Base-by-base conservation (phyloP, 2,888 invertebrate species). In the Pterostichus niger region DNA sequence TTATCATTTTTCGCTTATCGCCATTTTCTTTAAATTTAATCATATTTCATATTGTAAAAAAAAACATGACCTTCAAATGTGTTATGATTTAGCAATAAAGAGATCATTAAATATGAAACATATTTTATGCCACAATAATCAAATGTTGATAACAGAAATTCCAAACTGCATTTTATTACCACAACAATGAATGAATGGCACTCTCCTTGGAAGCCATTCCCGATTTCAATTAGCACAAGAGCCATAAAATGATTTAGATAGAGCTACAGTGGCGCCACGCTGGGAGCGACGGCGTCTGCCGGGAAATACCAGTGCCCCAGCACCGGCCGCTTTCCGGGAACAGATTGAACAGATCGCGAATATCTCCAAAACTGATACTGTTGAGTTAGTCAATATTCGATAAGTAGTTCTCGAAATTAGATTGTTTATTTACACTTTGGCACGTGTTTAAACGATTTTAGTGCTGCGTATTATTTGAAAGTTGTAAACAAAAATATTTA, bases 221-320 rank as follows among this genome's bases (percentile, higher is more conserved):
- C 49, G 49, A 0, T 49, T 56, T 56, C 56, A 56, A 56, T 56
- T 56, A 56, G 56, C 56, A 56, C 56, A 6, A 13, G 56, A 56
- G 9, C 17, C 56, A 56, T 56, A 56, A 56, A 56, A 56, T 56
- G 31, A 56, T 56, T 56, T 56, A 56, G 56, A 56, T 56, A 56
- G 13, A 17, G 56, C 17, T 11, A 17, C 15, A 56, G 56, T 56
- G 56, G 56, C 56, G 56, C 56, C 56, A 56, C 15, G 9, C 56
- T 49, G 49, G 49, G 24, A 56, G 24, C 56, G 56, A 17, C 17
- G 24, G 6, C 56, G 56, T 56, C 56, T 56, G 56, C 6, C 17
- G 56, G 56, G 56, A 17, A 56, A 56, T 56, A 56, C 56, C 56
- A 10, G 44, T 11, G 2, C 3, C 17, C 56, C 56, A 10, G 44